Conservation (phyloP, 2,888 invertebrate species). For the Darwinula stevensoni region DNA sequence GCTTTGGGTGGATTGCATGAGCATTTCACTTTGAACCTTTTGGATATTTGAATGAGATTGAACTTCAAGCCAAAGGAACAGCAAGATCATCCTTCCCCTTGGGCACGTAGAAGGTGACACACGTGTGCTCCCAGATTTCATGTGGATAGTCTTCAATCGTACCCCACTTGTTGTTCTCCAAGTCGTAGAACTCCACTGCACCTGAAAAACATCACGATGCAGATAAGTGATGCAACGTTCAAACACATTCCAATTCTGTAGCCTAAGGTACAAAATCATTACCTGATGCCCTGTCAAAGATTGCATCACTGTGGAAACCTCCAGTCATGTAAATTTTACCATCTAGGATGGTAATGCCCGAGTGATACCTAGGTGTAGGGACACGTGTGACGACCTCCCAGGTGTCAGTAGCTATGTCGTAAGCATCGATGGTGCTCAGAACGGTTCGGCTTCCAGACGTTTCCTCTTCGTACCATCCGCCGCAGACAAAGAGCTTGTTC, state of each 20-base stretch:
- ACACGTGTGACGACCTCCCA: constrained; percentile 30
- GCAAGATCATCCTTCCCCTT: constrained; percentile 23
- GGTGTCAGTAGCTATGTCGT: constrained; percentile 24
- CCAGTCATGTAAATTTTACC: constrained; percentile 33
- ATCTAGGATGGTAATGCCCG: constrained; percentile 29
- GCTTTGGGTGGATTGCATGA: no score
- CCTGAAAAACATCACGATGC: no score
- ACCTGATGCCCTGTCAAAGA: constrained; percentile 30
- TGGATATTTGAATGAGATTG: no score
- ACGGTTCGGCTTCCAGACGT: constrained; percentile 21
- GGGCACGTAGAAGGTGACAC: constrained; percentile 33
- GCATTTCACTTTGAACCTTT: no score
- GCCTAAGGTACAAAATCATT: no score
- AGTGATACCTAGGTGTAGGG: constrained; percentile 33
- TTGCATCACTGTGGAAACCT: constrained; percentile 32
- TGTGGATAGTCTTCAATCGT: constrained; percentile 30
- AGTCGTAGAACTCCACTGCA: constrained; percentile 31
- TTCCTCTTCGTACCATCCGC: constrained; percentile 26
- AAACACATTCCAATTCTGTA: no score
- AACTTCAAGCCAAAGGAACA: no score
- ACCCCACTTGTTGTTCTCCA: constrained; percentile 27
- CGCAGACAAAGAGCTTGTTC: constrained; percentile 28
- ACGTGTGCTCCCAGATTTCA: constrained; percentile 38
- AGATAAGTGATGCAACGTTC: no score
- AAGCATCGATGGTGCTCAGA: constrained; percentile 30